Base-by-base conservation (phyloP, 2,888 invertebrate species). In the Sepiola atlantica region DNA sequence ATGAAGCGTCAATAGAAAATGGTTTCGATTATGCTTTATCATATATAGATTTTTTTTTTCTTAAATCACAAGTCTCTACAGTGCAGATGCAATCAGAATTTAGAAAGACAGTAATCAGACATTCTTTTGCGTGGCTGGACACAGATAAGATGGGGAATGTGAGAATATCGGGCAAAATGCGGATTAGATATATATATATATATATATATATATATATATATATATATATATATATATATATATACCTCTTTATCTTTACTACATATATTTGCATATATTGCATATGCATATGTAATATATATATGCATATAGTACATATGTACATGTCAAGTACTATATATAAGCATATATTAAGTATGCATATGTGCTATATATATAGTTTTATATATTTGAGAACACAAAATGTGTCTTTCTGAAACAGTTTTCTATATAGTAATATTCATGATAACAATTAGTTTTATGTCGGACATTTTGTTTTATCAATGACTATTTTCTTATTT, bases 111-210 rank as follows among this genome's bases (percentile, higher is more conserved):
- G 77, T 14, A 77, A 77, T 77, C 77, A 77, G 77, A 77, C 77
- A 32, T n/a, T 32, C 77, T 77, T 77, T 77, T n/a, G 77, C 77
- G 77, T 77, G 77, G n/a, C 77, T 77, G 77, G 77, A 77, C 16
- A 77, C 77, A 77, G 77, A 77, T n/a, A 77, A 77, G 77, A 77
- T 77, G 77, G 77, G 77, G 77, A 77, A 77, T 77, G 77, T 77
- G 77, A 77, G 77, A 77, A 77, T 77, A 77, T 77, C 77, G 77
- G n/a, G 77, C n/a, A n/a, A n/a, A 77, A n/a, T 77, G 77, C 77
- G 77, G 77, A n/a, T 77, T n/a, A 77, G 6, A 10, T 14, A 1
- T n/a, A n/a, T 14, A 8, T 77, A 77, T 77, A 77, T 77, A 77
- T 77, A 77, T 77, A 77, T 77, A 77, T 77, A 77, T 77, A 77